Evolutionary conservation across 2,888 invertebrate species (phyloP).

Genomic region (Bruchidius siliquastri): DNA sequence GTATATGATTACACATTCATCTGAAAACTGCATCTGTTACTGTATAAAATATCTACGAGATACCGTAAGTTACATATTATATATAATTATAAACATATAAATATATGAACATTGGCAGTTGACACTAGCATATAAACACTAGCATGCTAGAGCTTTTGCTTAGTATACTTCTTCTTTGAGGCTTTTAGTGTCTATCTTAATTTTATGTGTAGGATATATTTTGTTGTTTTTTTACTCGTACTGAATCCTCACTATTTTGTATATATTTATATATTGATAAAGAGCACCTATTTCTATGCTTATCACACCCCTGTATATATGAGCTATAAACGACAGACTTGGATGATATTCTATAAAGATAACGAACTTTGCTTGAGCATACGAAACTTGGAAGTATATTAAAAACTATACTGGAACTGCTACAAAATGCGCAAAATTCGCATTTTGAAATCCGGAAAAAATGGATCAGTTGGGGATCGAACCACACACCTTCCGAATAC

Average conservation of each 20-base stretch:
- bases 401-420: too few species aligned
- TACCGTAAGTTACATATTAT: slow-evolving; percentile 8
- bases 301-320: neutral
- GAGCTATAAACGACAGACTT: neutral
- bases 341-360: neutral
- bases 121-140: slow-evolving; percentile 22
- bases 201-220: slow-evolving; percentile 11
- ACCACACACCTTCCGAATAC: too few species aligned
- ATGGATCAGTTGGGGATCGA: too few species aligned
- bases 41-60: slow-evolving; percentile 6
- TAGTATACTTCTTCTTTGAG: slow-evolving; percentile 16
- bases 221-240: neutral
- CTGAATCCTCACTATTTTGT: neutral
- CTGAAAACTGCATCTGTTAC: slow-evolving; percentile 5
- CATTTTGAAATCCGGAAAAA: too few species aligned
- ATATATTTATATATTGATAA: neutral
- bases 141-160: slow-evolving; percentile 19
- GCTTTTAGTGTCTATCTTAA: slow-evolving; percentile 17
- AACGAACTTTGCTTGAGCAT: neutral
- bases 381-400: too few species aligned
- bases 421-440: too few species aligned
- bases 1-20: slow-evolving; percentile 1
- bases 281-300: neutral
- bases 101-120: slow-evolving; percentile 19
- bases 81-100: slow-evolving; percentile 11